phyloP scores from a whole-genome alignment of 2,888 invertebrate genomes.

The Thereva nobilitata region DNA sequence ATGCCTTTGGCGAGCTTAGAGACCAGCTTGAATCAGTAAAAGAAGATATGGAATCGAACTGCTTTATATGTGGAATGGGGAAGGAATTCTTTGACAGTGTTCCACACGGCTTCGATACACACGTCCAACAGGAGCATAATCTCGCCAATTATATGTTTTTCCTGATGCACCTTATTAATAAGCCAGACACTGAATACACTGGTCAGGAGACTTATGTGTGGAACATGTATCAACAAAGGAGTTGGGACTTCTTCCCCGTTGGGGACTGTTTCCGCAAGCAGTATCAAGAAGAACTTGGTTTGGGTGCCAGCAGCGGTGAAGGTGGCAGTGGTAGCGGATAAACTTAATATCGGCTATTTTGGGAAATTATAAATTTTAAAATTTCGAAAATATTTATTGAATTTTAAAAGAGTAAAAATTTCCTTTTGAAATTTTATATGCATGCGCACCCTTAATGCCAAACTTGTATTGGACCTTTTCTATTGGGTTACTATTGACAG shows the following conservation, averaged over 20 bases:
- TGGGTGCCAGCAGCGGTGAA: constrained; percentile 54
- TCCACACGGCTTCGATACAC: constrained; percentile 99
- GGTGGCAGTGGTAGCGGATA: neutral
- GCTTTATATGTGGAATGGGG: constrained; percentile 98
- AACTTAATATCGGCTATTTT: too few species aligned
- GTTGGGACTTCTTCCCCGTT: constrained; percentile 99
- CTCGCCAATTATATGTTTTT: constrained; percentile 99
- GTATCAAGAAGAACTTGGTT: constrained; percentile 81
- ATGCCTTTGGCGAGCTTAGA: constrained; percentile 99
- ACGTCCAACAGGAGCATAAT: constrained; percentile 98
- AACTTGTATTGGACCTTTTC: too few species aligned
- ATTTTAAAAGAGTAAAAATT: too few species aligned
- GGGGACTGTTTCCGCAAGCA: constrained; percentile 99
- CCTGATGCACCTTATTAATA: constrained; percentile 99
- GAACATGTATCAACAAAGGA: constrained; percentile 98
- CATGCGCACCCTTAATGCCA: too few species aligned
- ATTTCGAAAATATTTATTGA: too few species aligned
- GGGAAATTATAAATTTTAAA: too few species aligned
- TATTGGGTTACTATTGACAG: too few species aligned
- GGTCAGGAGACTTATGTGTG: constrained; percentile 99
- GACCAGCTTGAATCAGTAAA: constrained; percentile 99
- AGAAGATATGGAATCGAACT: constrained; percentile 99
- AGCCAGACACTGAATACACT: constrained; percentile 99
- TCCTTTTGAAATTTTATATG: too few species aligned
- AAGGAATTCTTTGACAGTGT: constrained; percentile 99